Conservation (phyloP, 1,140 invertebrate genomes). For the Eueides isabella region DNA sequence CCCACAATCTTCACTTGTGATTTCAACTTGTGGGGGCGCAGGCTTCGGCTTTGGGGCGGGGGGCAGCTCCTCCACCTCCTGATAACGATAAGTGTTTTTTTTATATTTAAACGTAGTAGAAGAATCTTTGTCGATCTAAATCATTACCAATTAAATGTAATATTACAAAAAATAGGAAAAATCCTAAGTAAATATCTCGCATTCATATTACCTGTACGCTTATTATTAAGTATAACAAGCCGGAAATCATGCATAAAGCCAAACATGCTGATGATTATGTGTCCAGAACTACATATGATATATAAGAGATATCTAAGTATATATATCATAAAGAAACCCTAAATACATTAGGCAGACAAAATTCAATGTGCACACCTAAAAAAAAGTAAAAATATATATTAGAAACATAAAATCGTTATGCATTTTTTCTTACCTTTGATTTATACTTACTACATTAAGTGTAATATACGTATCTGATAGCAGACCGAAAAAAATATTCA, state of each 20-base stretch:
- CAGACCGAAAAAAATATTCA: neutral
- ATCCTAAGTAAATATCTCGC: neutral
- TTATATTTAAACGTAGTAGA: neutral
- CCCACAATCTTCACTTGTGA: constrained; percentile 68
- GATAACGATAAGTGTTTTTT: constrained; percentile 26
- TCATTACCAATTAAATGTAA: neutral
- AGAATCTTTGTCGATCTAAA: neutral
- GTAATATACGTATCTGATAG: neutral
- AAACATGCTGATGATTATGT: constrained; percentile 42
- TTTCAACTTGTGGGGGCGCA: constrained; percentile 65
- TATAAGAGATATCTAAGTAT: neutral
- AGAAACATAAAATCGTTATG: neutral
- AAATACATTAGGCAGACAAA: neutral
- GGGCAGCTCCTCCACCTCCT: constrained; percentile 62
- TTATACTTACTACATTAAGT: neutral
- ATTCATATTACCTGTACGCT: neutral
- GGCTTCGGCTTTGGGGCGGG: constrained; percentile 59
- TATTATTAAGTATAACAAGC: constrained; percentile 6
- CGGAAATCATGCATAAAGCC: constrained; percentile 36
- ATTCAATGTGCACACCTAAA: neutral
- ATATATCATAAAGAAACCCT: neutral
- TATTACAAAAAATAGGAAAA: neutral
- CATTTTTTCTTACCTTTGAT: neutral
- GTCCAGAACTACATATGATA: neutral
- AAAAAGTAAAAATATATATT: neutral